Base-by-base conservation (phyloP, 30 jellyfish, hydroid and myxozoan genomes). In the Chrysaora quinquecirrha region DNA sequence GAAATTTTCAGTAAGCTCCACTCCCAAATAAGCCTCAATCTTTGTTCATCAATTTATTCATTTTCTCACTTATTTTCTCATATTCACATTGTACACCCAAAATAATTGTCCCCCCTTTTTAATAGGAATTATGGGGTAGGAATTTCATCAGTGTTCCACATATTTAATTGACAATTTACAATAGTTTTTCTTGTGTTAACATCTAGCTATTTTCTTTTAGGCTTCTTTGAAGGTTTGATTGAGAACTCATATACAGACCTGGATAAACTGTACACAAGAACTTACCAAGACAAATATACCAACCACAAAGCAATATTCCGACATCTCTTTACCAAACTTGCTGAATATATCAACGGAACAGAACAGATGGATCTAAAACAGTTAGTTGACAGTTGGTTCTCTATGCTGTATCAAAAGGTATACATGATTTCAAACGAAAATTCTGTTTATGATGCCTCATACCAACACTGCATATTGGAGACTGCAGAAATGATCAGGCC, bases 401-500 rank as follows among this genome's bases (percentile, higher is more conserved):
- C 97, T 0, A 32, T 71, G 56, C 88, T 93, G 61, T 84, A 86
- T 85, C 95, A 93, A 70, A 86, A 93, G 67, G 95, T 93, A 24
- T 93, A 80, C 87, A 78, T 93, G 77, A 72, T 93, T 74, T 71
- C 91, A 24, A 82, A 93, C 22, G 93, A 95, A 1, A 65, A 67
- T 68, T 52, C 33, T 58, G 30, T 34, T 28, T 93, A 75, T 52
- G 84, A 78, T 43, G 87, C 85, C 4, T 34, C 83, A 9, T 93
- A 85, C 80, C 84, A 87, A 73, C 86, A 71, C 32, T 93, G 98
- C 84, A 75, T 93, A 48, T 68, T 73, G 21, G 98, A 93, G 60
- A 86, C 89, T 33, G 91, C 98, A 31, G 95, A 93, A 29, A 50
- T 29, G 69, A 75, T 93, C 30, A 61, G 60, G 84, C 98, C 98